These are phyloP conservation scores for Dolichopus griseipennis DNA, from an alignment of 2,888 invertebrate genomes.

Conservation along the genomic window DNA sequence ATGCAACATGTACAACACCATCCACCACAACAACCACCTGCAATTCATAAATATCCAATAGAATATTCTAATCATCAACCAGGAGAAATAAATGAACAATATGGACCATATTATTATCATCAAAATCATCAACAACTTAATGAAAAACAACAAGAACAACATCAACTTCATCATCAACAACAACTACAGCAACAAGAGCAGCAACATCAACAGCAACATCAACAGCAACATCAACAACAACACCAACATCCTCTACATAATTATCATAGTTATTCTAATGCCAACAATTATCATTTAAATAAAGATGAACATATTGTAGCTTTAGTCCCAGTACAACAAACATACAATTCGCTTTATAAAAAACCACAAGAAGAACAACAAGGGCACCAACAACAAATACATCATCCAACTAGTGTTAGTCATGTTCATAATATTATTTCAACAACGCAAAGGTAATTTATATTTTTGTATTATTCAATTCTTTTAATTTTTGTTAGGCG, in stretches of 20 bases:
- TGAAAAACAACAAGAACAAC: conserved; percentile 27
- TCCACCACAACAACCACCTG: conserved; percentile 23
- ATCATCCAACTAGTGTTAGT: conserved; percentile 17
- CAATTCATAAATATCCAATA: not conserved
- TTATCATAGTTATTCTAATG: not conserved
- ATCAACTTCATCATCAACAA: conserved; percentile 17
- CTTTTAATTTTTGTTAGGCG: too few relatives aligned
- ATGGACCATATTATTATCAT: not conserved
- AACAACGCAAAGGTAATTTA: conserved; percentile 5
- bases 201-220: conserved; percentile 23
- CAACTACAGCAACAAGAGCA: conserved; percentile 22
- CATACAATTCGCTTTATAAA: not conserved
- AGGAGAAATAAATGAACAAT: conserved; percentile 11
- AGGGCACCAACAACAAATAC: conserved; percentile 16
- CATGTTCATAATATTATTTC: not conserved
- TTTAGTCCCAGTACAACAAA: not conserved
- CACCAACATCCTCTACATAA: conserved; percentile 14
- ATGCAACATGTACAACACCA: not conserved
- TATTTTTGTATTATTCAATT: too few relatives aligned
- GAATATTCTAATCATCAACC: not conserved
- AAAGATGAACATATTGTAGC: not conserved
- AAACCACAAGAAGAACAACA: conserved; percentile 3
- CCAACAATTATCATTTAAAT: not conserved
- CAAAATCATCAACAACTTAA: not conserved
- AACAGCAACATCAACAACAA: conserved; percentile 14